These are phyloP conservation scores for Cryptocephalus moraei DNA, from an alignment of 2,888 invertebrate genomes.

Conservation along the genomic window DNA sequence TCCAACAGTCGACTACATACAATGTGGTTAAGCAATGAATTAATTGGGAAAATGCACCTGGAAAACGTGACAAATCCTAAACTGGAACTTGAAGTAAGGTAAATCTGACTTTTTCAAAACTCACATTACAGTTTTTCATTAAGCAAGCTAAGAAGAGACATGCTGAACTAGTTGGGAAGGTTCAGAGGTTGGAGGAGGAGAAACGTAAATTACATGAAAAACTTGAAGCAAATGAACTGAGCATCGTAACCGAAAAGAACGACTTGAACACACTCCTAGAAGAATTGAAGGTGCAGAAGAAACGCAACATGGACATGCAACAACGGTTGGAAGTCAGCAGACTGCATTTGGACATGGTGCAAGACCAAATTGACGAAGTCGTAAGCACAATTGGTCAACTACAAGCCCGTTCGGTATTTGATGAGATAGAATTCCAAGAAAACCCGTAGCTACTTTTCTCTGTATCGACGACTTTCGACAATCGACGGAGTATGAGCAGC, in stretches of 20 bases:
- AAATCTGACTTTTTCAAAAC: background rate
- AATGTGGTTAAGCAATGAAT: conserved; percentile 4
- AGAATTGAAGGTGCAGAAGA: conserved; percentile 11
- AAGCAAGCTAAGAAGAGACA: conserved; percentile 8
- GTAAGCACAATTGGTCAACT: conserved; percentile 2
- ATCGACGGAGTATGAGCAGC: too few species aligned
- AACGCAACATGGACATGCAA: conserved; percentile 7
- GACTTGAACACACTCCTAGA: conserved; percentile 12
- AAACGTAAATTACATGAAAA: conserved; percentile 9
- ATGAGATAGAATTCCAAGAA: too few species aligned
- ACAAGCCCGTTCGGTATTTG: background rate
- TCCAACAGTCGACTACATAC: background rate
- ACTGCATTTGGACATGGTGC: conserved; percentile 2
- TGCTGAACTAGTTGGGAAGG: conserved; percentile 8
- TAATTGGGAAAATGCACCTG: conserved; percentile 3
- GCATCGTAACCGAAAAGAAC: conserved; percentile 12
- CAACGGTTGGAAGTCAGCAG: conserved; percentile 13
- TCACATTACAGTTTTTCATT: background rate
- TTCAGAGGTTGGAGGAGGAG: conserved; percentile 11
- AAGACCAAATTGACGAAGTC: conserved; percentile 1
- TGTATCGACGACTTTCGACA: too few species aligned
- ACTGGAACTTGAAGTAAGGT: conserved; percentile 12
- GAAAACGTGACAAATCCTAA: conserved; percentile 11
- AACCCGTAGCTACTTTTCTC: too few species aligned
- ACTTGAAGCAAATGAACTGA: conserved; percentile 13